Percentiles rank a stretch among this genome's conserved stretches.
Conservation (phyloP, 35 echinoderm and acorn worm species). For the Holothuria glaberrima region DNA sequence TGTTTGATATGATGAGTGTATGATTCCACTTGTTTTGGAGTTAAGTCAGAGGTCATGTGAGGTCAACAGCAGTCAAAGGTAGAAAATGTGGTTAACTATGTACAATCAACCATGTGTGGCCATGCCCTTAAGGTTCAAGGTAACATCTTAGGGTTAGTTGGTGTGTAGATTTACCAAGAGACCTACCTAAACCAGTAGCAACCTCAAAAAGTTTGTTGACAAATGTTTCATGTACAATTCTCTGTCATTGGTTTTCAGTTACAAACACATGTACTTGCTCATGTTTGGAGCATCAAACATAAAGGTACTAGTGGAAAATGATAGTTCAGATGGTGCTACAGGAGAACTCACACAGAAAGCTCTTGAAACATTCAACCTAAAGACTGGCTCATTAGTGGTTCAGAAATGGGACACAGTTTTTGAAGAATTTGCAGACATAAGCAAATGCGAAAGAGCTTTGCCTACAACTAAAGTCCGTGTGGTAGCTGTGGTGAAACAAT, state of each 20-base stretch:
- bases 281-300: background rate
- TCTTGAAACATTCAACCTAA: background rate
- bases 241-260: slow-evolving; percentile 1
- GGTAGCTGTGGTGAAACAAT: background rate
- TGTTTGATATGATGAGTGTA: too few relatives aligned
- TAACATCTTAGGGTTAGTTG: too few relatives aligned
- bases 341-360: background rate
- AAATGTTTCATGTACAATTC: background rate
- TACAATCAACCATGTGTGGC: too few relatives aligned
- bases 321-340: background rate
- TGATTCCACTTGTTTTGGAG: too few relatives aligned
- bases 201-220: too few relatives aligned
- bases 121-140: too few relatives aligned
- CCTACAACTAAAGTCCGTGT: background rate
- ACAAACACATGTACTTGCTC: background rate
- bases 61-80: too few relatives aligned
- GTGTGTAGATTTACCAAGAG: too few relatives aligned
- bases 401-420: background rate
- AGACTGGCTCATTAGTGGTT: background rate
- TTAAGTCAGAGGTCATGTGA: too few relatives aligned
- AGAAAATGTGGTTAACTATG: too few relatives aligned
- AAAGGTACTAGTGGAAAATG: background rate
- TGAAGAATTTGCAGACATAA: background rate
- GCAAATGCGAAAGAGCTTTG: background rate
- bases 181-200: too few relatives aligned